Conservation (phyloP, 1,140 invertebrate species). For the Neodiprion virginianus region DNA sequence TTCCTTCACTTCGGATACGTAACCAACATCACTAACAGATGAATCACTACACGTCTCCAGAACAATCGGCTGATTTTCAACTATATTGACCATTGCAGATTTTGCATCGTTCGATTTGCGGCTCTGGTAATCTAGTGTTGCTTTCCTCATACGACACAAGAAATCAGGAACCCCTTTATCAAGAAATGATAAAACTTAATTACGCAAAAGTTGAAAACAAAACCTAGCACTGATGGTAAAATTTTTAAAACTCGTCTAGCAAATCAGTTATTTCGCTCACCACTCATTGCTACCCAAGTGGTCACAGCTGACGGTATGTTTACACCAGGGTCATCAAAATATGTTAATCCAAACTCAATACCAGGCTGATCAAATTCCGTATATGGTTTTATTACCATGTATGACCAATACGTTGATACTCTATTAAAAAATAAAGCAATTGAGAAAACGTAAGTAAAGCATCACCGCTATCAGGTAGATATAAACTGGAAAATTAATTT, state of each 20-base stretch:
- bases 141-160: slow-evolving; percentile 60
- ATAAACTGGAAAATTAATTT: not conserved
- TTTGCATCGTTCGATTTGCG: slow-evolving; percentile 35
- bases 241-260: slow-evolving; percentile 9
- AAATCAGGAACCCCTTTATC: slow-evolving; percentile 53
- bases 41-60: not conserved
- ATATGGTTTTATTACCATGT: slow-evolving; percentile 82
- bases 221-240: slow-evolving; percentile 9
- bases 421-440: slow-evolving; percentile 41
- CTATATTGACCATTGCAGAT: not conserved
- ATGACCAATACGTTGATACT: slow-evolving; percentile 85
- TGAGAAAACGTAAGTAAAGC: not conserved
- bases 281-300: slow-evolving; percentile 69
- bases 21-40: not conserved
- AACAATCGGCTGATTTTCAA: not conserved
- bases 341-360: slow-evolving; percentile 86
- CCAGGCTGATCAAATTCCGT: slow-evolving; percentile 70
- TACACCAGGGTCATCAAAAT: slow-evolving; percentile 86
- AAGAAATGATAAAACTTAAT: slow-evolving; percentile 13
- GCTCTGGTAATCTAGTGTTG: slow-evolving; percentile 54
- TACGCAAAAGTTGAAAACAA: slow-evolving; percentile 11
- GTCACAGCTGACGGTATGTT: slow-evolving; percentile 71
- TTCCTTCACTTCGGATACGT: slow-evolving; percentile 24
- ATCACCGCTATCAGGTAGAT: not conserved
- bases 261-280: slow-evolving; percentile 32